A percentile compares a stretch with the other conserved stretches of the same genome.
These are phyloP conservation scores for Timema cristinae DNA, from an alignment of 2,888 invertebrate genomes.

Conservation along the genomic window DNA sequence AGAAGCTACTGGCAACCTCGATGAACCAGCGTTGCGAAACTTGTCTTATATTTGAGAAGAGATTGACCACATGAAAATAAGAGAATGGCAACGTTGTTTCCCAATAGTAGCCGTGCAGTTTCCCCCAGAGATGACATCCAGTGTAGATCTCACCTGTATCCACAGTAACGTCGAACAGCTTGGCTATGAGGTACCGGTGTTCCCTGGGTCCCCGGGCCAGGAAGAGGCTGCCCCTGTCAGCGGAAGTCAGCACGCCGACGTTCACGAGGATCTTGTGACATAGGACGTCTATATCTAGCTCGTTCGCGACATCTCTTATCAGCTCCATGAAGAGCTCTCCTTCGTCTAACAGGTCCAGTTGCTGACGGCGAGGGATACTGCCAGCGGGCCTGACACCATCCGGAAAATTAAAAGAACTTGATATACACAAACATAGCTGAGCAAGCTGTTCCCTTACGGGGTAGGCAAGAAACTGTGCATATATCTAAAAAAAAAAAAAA, in stretches of 20 bases:
- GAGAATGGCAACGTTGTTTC: too few species aligned
- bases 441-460: too few species aligned
- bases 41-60: too few species aligned
- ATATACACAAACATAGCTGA: too few species aligned
- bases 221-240: slow-evolving; percentile 88
- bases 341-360: slow-evolving; percentile 68
- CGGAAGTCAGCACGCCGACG: slow-evolving; percentile 86
- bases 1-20: too few species aligned
- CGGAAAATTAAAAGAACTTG: too few species aligned
- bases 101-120: too few species aligned
- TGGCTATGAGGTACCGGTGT: slow-evolving; percentile 78
- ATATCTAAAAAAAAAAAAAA: too few species aligned
- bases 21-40: too few species aligned
- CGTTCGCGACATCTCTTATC: slow-evolving; percentile 92
- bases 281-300: slow-evolving; percentile 89
- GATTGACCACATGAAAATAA: too few species aligned
- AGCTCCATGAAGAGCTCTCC: slow-evolving; percentile 93
- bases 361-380: slow-evolving; percentile 43
- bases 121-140: too few species aligned
- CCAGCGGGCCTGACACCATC: slow-evolving; percentile 36
- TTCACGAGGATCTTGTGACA: slow-evolving; percentile 96
- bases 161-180: slow-evolving; percentile 90
- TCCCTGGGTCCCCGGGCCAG: slow-evolving; percentile 77
- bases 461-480: too few species aligned
- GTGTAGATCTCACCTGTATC: slow-evolving; percentile 63